These are phyloP conservation scores for Disparrhopalites patrizii DNA, from an alignment of 2,888 invertebrate species.

Conservation along the genomic window DNA sequence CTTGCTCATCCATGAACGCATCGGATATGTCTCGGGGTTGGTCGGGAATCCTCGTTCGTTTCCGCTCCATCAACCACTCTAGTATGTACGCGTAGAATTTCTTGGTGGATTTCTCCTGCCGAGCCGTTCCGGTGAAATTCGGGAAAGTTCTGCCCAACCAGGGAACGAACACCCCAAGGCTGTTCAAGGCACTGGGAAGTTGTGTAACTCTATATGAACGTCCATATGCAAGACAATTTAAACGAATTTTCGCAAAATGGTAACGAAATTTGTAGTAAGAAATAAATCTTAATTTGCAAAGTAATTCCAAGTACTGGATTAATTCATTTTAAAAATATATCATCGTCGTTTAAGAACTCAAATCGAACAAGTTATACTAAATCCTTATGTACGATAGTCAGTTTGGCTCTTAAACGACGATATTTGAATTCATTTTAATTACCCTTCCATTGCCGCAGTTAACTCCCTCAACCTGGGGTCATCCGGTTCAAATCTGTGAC, in stretches of 20 bases:
- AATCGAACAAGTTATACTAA: too few species aligned
- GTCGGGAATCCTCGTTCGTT: background rate
- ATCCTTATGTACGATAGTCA: too few species aligned
- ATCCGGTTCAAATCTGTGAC: background rate
- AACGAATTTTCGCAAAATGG: too few species aligned
- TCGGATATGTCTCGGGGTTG: background rate
- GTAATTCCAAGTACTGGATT: too few species aligned
- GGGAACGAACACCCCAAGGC: background rate
- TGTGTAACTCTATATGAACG: too few species aligned
- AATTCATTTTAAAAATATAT: too few species aligned
- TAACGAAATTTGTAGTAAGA: too few species aligned
- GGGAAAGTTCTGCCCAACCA: background rate
- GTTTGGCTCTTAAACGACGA: too few species aligned
- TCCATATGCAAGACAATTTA: too few species aligned
- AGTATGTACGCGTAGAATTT: background rate
- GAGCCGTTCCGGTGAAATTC: background rate
- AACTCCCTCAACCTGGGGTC: background rate
- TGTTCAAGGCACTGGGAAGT: background rate
- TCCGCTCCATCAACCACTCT: background rate
- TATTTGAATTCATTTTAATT: background rate
- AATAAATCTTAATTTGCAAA: too few species aligned
- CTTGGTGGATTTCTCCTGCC: background rate
- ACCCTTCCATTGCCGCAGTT: background rate
- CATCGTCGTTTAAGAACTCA: too few species aligned
- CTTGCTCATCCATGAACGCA: constrained; percentile 3